These are phyloP conservation scores for Automeris io DNA, from an alignment of 2,888 invertebrate species.

Conservation along the genomic window DNA sequence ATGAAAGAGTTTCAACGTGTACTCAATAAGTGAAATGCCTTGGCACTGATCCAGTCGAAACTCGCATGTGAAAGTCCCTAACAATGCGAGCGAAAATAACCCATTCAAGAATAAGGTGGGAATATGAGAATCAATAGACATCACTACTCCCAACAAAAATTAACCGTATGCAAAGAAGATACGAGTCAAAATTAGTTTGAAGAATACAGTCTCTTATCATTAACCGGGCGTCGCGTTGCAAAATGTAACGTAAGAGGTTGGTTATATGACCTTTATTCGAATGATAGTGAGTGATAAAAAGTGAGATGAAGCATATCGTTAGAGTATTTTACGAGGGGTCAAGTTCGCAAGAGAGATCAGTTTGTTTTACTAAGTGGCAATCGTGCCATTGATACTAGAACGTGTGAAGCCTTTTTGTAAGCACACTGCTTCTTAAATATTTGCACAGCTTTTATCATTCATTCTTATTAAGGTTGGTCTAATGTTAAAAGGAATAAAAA, in stretches of 20 bases:
- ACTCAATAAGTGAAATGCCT: slow-evolving; percentile 34
- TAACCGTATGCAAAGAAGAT: background rate
- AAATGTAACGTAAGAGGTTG: slow-evolving; percentile 1
- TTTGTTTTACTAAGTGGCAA: slow-evolving; percentile 28
- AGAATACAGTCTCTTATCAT: background rate
- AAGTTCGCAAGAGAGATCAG: slow-evolving; percentile 51
- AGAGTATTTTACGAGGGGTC: slow-evolving; percentile 46
- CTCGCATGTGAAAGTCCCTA: slow-evolving; percentile 52
- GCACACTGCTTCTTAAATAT: too few relatives aligned
- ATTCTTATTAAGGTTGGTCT: too few relatives aligned
- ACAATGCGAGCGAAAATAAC: slow-evolving; percentile 63
- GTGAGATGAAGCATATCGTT: slow-evolving; percentile 33
- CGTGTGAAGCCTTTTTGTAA: too few relatives aligned
- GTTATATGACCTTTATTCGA: slow-evolving; percentile 1
- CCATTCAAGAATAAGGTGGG: slow-evolving; percentile 58
- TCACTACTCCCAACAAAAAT: slow-evolving; percentile 22
- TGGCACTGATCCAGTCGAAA: slow-evolving; percentile 58
- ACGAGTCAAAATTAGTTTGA: background rate
- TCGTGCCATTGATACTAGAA: slow-evolving; percentile 4
- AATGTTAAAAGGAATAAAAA: too few relatives aligned
- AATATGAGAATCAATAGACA: slow-evolving; percentile 51
- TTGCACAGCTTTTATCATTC: too few relatives aligned
- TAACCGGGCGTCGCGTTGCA: background rate
- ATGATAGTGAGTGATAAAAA: slow-evolving; percentile 13
- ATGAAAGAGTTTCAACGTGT: background rate